These are phyloP conservation scores for Oncorhynchus mykiss DNA, from an alignment of 2,113 vertebrate genomes.

Conservation along the genomic window DNA sequence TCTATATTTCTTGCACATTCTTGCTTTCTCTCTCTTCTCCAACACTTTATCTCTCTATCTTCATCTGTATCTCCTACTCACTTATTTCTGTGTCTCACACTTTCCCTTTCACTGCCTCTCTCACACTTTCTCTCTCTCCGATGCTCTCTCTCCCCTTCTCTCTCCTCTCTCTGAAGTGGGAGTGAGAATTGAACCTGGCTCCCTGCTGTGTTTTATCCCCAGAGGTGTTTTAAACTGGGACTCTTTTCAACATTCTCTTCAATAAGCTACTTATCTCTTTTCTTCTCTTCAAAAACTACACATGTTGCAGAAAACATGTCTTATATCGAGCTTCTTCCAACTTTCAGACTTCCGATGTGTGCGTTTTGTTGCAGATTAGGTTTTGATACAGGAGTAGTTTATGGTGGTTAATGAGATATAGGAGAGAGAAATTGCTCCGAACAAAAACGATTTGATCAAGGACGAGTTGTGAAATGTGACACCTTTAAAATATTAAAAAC, in stretches of 20 bases:
- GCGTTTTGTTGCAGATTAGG: no score
- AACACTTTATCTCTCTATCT: not conserved
- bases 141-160: not conserved
- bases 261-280: not conserved
- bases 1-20: not conserved
- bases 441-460: no score
- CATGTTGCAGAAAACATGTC: not conserved
- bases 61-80: no score
- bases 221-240: not conserved
- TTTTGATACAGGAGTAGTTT: no score
- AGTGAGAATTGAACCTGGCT: not conserved
- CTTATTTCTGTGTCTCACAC: not conserved
- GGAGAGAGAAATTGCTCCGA: no score
- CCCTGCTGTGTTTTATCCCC: not conserved
- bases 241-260: not conserved
- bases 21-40: not conserved
- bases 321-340: no score
- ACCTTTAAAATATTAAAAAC: no score
- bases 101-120: not conserved
- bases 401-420: no score
- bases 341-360: no score
- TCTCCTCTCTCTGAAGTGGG: constrained; percentile 12
- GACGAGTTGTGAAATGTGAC: no score
- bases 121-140: not conserved
- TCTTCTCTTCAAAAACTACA: not conserved